Base-by-base conservation (phyloP, 1,140 invertebrate species). In the Brachionus angularis region DNA sequence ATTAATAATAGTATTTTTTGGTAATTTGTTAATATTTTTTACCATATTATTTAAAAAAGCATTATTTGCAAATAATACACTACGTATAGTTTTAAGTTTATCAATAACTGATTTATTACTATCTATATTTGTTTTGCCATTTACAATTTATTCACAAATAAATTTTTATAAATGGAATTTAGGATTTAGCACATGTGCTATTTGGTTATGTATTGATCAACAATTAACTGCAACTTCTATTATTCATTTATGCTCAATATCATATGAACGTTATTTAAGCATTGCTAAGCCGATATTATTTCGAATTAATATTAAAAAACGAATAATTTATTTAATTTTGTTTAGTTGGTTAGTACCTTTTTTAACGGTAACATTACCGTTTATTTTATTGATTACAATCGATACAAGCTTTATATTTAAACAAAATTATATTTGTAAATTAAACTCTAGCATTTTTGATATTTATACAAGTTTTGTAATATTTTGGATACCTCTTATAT, bases 181-280 rank as follows among this genome's bases (percentile, higher is more conserved):
- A 18, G 67, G 67, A 5, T n/a, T 52, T 14, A 52, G 18, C 21
- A 12, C 47, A 29, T 71, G 67, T 34, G 34, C 27, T 16, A 14
- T 71, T 50, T 71, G 67, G 67, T 27, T 71, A 0, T 23, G 21
- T n/a, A 34, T 16, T 29, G 67, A 71, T 29, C 33, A 52, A 14
- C 49, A 52, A 34, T 33, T 71, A 5, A 71, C 36, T 25, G 52
- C 67, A 52, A 71, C 67, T 3, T 52, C 47, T 21, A 71, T 71
- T 10, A 39, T 25, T 31, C 67, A 71, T 52, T 23, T 71, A 50
- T 71, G 46, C 12, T 36, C 67, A 2, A 71, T 71, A 16, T 42
- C 67, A 8, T 71, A 52, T 47, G 67, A 71, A 36, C 46, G 67
- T 7, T 55, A 71, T 44, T 23, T 71, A 25, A 52, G 46, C 29